Evolutionary conservation across 35 echinoderm and acorn worm genomes (phyloP), one percentile per base, ranked within the genome.

Genomic region (Anneissia japonica): DNA sequence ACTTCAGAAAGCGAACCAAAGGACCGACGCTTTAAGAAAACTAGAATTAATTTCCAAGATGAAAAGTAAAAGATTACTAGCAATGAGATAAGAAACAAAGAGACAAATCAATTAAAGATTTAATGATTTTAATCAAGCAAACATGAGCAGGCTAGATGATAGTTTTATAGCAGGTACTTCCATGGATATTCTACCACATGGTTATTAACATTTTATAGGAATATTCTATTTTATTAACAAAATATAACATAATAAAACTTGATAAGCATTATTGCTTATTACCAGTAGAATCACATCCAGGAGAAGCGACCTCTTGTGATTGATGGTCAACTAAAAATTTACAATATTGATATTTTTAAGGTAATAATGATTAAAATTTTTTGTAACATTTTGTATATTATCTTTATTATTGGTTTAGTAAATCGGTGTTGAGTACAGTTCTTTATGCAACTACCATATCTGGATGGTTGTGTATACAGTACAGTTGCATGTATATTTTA

Each of bases 51-150:
- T 89, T 37, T 85, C 95, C 3, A 90, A 89, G 51, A 80, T 84
- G 12, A 97, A 93, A 46, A 97, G 95, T 83, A 97, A 93, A 83
- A 88, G 91, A 39, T 36, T 97, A 29, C 78, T 97, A 32, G 90
- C 88, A 34, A 97, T 91, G 94, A 79, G 88, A 72, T 94, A 55
- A 87, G 37, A 26, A 7, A 26, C 38, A 4, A 13, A n/a, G 3
- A 40, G 0, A 14, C 7, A 3, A 36, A 12, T 77, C 4, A 34
- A 35, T 76, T 13, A 74, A 6, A 86, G 9, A 64, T 9, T 72
- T 74, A 86, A 5, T 74, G 17, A 32, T 74, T 31, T 85, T 74
- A 73, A 32, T 33, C 19, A 64, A 26, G 31, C 64, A 32, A 64
- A 64, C 64, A 73, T 85, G 19, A 16, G 46, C 21, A 74, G 46